phyloP scores from a whole-genome alignment of 1,140 invertebrate species.

The Antheraea pernyi region DNA sequence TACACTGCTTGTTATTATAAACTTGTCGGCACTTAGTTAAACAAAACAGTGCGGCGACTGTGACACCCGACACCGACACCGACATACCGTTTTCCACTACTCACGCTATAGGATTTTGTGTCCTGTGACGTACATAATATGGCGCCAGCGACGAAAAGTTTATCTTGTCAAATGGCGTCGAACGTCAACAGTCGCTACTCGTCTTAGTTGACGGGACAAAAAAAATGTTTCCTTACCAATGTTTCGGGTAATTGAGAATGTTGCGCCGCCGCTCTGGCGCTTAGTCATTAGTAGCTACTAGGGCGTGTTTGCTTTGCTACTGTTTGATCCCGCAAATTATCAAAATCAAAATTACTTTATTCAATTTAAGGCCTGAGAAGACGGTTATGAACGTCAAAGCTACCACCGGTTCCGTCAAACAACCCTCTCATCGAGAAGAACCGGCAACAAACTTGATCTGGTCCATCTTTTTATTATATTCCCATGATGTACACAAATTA shows the following conservation, averaged over 20 bases:
- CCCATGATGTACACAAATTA: too few species aligned
- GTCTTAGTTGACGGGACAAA: not conserved
- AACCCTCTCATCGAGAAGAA: too few species aligned
- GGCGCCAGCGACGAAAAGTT: not conserved
- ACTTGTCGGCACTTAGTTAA: conserved; percentile 2
- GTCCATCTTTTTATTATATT: too few species aligned
- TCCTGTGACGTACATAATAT: not conserved
- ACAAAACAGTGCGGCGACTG: conserved; percentile 1
- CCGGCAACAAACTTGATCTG: too few species aligned
- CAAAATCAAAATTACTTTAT: too few species aligned
- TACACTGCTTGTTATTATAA: conserved; percentile 4
- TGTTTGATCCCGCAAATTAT: not conserved
- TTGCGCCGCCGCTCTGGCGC: not conserved
- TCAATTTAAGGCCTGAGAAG: too few species aligned
- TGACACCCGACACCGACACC: not conserved
- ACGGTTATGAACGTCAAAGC: too few species aligned
- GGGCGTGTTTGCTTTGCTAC: not conserved
- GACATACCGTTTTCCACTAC: not conserved
- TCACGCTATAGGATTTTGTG: not conserved
- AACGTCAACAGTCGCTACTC: not conserved
- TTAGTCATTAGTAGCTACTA: not conserved
- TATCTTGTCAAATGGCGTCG: not conserved
- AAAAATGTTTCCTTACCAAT: conserved; percentile 1
- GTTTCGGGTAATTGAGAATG: conserved; percentile 2
- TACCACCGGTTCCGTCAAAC: too few species aligned